Evolutionary conservation across 2,888 invertebrate species (phyloP).

Genomic region (Drosophila flavopinicola): DNA sequence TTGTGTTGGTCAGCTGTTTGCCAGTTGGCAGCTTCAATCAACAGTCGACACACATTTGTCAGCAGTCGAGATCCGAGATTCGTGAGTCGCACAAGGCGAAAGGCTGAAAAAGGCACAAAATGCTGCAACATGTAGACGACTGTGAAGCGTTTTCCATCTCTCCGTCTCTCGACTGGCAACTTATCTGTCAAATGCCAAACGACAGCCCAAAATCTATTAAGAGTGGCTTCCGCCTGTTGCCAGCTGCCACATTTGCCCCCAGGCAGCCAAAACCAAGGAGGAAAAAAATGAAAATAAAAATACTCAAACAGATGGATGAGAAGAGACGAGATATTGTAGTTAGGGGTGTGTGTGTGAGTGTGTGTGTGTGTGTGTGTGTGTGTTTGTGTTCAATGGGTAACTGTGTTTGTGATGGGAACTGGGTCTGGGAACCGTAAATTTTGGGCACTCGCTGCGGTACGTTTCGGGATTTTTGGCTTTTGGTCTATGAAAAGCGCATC

Average conservation of each 20-base stretch:
- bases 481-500: conserved; percentile 44
- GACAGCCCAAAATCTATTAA: conserved; percentile 64
- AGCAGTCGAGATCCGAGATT: conserved; percentile 6
- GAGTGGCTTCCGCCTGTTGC: conserved; percentile 63
- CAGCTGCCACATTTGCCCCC: conserved; percentile 27
- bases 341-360: too few species aligned
- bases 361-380: too few species aligned
- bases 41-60: conserved; percentile 54
- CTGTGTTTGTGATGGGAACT: conserved; percentile 1
- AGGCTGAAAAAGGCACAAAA: conserved; percentile 13
- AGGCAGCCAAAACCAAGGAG: not conserved
- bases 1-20: conserved; percentile 38
- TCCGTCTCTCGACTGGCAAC: conserved; percentile 30
- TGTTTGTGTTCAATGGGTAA: too few species aligned
- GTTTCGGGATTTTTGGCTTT: conserved; percentile 10
- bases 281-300: not conserved
- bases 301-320: conserved; percentile 10
- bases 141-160: conserved; percentile 27
- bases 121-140: conserved; percentile 52
- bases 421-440: conserved; percentile 3
- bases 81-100: conserved; percentile 2
- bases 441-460: conserved; percentile 14
- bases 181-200: conserved; percentile 69
- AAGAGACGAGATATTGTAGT: not conserved
- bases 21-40: conserved; percentile 58